phyloP scores from a whole-genome alignment of 2,113 vertebrate genomes.

The Bufo bufo region DNA sequence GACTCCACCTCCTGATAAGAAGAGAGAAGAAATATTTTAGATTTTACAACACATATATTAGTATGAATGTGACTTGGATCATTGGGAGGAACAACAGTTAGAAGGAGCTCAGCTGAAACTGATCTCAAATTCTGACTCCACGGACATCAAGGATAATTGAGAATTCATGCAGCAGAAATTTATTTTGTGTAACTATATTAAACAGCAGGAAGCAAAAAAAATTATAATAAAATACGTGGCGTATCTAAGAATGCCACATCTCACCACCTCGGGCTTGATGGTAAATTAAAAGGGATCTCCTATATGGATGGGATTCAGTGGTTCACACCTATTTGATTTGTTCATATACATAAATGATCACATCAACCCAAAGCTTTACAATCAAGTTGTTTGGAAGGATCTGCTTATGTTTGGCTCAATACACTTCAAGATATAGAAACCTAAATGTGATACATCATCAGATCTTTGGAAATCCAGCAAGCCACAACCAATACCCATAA shows the following conservation, averaged over 20 bases:
- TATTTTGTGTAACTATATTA: too few species aligned
- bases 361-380: too few species aligned
- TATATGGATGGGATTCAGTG: not conserved
- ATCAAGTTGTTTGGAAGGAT: too few species aligned
- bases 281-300: not conserved
- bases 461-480: not conserved
- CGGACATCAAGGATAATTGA: too few species aligned
- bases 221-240: too few species aligned
- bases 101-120: not conserved
- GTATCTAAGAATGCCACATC: not conserved
- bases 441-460: not conserved
- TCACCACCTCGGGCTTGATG: not conserved
- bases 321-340: not conserved
- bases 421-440: not conserved
- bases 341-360: not conserved
- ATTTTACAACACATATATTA: too few species aligned
- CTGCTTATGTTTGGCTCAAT: not conserved
- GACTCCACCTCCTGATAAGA: constrained; percentile 67
- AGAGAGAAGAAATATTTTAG: not conserved
- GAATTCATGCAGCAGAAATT: too few species aligned
- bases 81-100: not conserved
- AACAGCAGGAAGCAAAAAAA: too few species aligned
- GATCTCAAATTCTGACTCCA: not conserved
- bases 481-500: not conserved
- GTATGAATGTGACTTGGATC: not conserved